A percentile compares a stretch with the other conserved stretches of the same genome.
Evolutionary conservation across 1,140 invertebrate genomes (phyloP).

Genomic region (Dendrolimus kikuchii): DNA sequence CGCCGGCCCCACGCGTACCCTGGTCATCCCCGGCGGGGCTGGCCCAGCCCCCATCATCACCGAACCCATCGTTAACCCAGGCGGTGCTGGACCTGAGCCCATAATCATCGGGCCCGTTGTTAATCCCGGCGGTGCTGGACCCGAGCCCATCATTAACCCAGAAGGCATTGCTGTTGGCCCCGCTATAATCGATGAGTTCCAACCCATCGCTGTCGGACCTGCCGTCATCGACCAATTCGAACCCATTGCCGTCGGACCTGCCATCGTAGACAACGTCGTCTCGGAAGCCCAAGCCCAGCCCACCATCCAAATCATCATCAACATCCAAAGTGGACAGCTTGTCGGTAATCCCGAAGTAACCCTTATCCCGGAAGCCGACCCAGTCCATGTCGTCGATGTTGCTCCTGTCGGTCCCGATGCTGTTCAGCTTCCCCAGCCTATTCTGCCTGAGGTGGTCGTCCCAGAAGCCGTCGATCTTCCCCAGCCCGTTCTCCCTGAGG

Average conservation of each 20-base stretch:
- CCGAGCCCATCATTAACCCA: constrained; percentile 8
- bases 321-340: constrained; percentile 20
- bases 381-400: constrained; percentile 1
- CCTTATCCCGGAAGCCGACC: background rate
- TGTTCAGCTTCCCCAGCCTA: background rate
- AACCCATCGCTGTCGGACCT: constrained; percentile 15
- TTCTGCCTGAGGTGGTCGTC: constrained; percentile 4
- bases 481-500: constrained; percentile 13
- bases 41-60: constrained; percentile 27
- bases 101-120: constrained; percentile 13
- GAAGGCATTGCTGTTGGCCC: constrained; percentile 13
- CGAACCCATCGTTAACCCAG: constrained; percentile 8
- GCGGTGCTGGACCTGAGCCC: constrained; percentile 8
- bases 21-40: constrained; percentile 23
- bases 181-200: constrained; percentile 10
- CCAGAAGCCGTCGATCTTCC: constrained; percentile 7
- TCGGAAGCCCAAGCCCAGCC: constrained; percentile 12
- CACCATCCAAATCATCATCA: constrained; percentile 42
- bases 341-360: constrained; percentile 13
- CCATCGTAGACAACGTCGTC: constrained; percentile 9
- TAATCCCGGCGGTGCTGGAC: constrained; percentile 5
- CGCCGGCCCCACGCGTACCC: constrained; percentile 14
- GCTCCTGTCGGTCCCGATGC: background rate
- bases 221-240: constrained; percentile 16
- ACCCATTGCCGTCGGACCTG: constrained; percentile 17